These are phyloP conservation scores for Orius laevigatus DNA, from an alignment of 1,140 invertebrate species.

Conservation along the genomic window DNA sequence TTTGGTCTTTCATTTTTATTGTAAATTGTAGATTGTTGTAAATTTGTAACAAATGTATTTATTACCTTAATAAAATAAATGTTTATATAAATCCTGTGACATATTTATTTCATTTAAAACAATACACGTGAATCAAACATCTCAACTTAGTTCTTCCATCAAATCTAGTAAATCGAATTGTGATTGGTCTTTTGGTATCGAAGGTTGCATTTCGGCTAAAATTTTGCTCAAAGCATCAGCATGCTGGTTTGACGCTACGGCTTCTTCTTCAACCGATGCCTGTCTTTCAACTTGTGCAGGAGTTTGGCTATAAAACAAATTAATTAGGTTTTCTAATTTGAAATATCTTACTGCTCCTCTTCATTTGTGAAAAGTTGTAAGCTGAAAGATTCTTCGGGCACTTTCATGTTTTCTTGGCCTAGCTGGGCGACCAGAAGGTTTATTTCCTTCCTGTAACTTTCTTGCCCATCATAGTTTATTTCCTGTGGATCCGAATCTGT, in stretches of 20 bases:
- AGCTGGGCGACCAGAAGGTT: slow-evolving; percentile 21
- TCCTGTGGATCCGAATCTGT: slow-evolving; percentile 10
- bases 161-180: slow-evolving; percentile 14
- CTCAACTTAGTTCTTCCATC: slow-evolving; percentile 12
- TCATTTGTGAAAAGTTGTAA: slow-evolving; percentile 8
- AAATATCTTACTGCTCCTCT: neutral
- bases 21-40: no score
- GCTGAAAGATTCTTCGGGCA: slow-evolving; percentile 9
- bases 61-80: no score
- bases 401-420: slow-evolving; percentile 7
- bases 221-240: slow-evolving; percentile 13
- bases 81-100: no score
- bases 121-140: no score
- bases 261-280: neutral
- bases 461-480: slow-evolving; percentile 7
- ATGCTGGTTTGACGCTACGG: slow-evolving; percentile 6
- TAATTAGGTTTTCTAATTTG: no score
- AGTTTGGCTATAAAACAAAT: no score
- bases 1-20: no score
- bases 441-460: slow-evolving; percentile 20
- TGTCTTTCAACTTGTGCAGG: no score
- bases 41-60: no score
- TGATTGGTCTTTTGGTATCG: slow-evolving; percentile 14
- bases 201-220: slow-evolving; percentile 12
- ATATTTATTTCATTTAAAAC: no score